Conservation (phyloP, 2,888 invertebrate genomes). For the Drosophila putrida region DNA sequence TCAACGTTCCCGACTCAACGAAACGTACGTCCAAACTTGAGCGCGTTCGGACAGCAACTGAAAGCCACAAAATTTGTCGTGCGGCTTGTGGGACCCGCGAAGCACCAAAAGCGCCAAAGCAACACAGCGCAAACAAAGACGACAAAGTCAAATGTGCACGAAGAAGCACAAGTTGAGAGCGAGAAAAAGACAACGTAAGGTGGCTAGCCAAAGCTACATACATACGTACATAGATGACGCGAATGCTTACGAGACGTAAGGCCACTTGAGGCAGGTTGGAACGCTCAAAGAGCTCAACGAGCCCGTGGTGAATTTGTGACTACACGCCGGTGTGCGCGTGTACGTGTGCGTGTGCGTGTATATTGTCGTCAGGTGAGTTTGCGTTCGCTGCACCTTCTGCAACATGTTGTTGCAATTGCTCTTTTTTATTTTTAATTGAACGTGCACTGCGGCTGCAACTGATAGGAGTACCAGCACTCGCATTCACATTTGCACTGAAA, state of each 20-base stretch:
- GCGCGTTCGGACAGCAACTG: constrained; percentile 69
- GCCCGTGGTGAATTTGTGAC: constrained; percentile 42
- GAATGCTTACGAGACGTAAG: constrained; percentile 53
- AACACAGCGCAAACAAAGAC: constrained; percentile 33
- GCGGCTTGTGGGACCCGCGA: constrained; percentile 45
- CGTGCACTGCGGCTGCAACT: constrained; percentile 59
- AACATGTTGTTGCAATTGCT: constrained; percentile 51
- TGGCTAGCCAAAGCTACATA: constrained; percentile 28
- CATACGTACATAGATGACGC: not conserved
- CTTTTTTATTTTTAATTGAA: constrained; percentile 51
- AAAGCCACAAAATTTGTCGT: constrained; percentile 62
- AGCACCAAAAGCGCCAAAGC: constrained; percentile 45
- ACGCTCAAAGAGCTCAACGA: constrained; percentile 25
- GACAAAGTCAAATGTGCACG: constrained; percentile 26
- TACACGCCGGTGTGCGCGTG: constrained; percentile 20
- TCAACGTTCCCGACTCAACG: constrained; percentile 22
- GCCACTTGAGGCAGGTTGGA: constrained; percentile 68
- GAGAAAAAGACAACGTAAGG: constrained; percentile 41
- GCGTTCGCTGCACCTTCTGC: constrained; percentile 64
- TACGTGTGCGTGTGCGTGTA: constrained; percentile 30
- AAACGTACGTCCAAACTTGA: constrained; percentile 58
- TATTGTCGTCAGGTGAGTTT: constrained; percentile 59
- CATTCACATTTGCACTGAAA: constrained; percentile 33
- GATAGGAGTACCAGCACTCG: constrained; percentile 47
- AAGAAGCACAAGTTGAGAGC: constrained; percentile 39